Evolutionary conservation across 2,888 invertebrate genomes (phyloP), one percentile per base, ranked within the genome.

Genomic region (Drosophila longiperda): DNA sequence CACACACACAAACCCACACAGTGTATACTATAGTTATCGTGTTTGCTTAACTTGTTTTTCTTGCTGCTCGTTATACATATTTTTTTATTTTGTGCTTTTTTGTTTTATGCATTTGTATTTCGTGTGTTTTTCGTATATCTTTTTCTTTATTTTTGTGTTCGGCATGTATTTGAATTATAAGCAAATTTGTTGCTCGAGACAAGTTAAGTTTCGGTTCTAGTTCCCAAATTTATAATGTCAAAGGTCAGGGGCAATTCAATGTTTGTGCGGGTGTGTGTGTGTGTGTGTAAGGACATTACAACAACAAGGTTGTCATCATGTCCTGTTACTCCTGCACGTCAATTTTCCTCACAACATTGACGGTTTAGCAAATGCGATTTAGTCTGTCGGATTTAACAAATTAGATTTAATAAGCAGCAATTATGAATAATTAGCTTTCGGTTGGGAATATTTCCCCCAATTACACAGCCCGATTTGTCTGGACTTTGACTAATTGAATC

Each of bases 31-130:
- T 83, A 83, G 82, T 80, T 86, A 85, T 86, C 80, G 86, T 83
- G 85, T 85, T 86, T 87, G 82, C 80, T 83, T 87, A 87, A 85
- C 83, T 75, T 87, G 85, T 83, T 87, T 85, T 85, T 78, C 71
- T 76, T 82, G 81, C 69, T 63, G 58, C 70, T 70, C 61, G 70
- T 77, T 58, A 66, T 65, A 74, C 66, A 64, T 74, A 26, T 61
- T 63, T 82, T 82, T 70, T 62, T 66, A 60, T 65, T 73, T 36
- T 36, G 55, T 71, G 52, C 40, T n/a, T 55, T 68, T 70, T 59
- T 61, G 32, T 67, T 71, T 75, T 42, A 50, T 65, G 52, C 42
- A 42, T 64, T 68, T 71, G 50, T 72, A 17, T 50, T 69, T 48
- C 48, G 34, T 53, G 42, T 62, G 49, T 53, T 42, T 69, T 48